Percentiles rank a stretch among this genome's conserved stretches.
Conservation (phyloP, 2,797 vertebrate genomes). For the Malacoraja senta region DNA sequence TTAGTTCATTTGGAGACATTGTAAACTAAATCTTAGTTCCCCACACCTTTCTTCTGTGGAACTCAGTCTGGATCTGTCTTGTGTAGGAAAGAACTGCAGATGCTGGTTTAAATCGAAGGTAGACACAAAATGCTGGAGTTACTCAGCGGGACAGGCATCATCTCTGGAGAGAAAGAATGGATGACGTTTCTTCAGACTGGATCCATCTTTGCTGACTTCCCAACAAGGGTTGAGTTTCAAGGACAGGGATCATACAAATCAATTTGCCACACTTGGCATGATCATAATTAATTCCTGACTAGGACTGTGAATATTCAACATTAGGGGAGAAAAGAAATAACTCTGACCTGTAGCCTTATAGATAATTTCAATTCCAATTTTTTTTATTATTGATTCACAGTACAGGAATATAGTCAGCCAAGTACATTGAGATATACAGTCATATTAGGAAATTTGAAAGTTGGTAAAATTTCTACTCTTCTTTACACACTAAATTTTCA, state of each 20-base stretch:
- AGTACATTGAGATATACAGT: no score
- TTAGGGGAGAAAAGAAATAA: background rate
- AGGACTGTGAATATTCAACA: background rate
- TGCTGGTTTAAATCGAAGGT: no score
- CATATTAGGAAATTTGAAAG: no score
- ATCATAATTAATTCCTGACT: conserved; percentile 3
- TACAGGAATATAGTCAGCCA: background rate
- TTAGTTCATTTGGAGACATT: background rate
- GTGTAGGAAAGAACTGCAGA: no score
- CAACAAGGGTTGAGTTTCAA: background rate
- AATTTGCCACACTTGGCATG: background rate
- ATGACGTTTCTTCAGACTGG: background rate
- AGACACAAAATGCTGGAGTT: no score
- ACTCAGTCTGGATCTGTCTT: no score
- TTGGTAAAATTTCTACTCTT: background rate
- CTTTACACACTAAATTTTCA: background rate
- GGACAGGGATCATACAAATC: background rate
- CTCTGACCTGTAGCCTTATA: background rate
- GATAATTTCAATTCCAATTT: background rate
- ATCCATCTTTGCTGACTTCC: background rate
- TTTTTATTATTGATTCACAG: background rate
- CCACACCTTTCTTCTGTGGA: no score
- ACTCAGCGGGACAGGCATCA: no score
- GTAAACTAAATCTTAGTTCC: no score
- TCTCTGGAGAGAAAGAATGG: no score